phyloP scores from a whole-genome alignment of 37 sponge, comb jelly and placozoan genomes.

The Haliclona indistincta region DNA sequence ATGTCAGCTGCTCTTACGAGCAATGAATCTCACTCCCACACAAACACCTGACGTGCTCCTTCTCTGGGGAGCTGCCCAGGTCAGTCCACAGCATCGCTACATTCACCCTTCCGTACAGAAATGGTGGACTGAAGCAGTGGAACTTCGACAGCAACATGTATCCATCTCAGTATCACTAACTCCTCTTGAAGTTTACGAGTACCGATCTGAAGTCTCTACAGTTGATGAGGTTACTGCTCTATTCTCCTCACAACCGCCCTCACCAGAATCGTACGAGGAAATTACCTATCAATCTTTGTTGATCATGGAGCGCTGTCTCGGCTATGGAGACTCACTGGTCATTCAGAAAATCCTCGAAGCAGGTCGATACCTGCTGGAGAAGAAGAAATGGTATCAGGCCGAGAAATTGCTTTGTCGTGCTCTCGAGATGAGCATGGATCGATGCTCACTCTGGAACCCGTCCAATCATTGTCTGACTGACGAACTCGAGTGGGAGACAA shows the following conservation, averaged over 20 bases:
- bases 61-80: slow-evolving; percentile 6
- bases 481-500: not conserved
- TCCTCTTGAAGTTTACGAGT: slow-evolving; percentile 6
- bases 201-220: not conserved
- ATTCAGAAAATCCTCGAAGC: not conserved
- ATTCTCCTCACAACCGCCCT: not conserved
- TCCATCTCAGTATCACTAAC: not conserved
- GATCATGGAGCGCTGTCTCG: not conserved
- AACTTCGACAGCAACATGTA: not conserved
- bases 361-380: not conserved
- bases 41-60: slow-evolving; percentile 2
- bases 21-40: not conserved
- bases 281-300: not conserved
- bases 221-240: not conserved
- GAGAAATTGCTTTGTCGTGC: not conserved
- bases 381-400: not conserved
- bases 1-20: not conserved
- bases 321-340: slow-evolving; percentile 3
- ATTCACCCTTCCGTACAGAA: slow-evolving; percentile 2
- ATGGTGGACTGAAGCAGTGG: slow-evolving; percentile 6
- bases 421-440: not conserved
- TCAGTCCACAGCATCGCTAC: slow-evolving; percentile 7
- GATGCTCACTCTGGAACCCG: not conserved
- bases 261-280: not conserved
- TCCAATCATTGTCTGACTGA: not conserved